These are phyloP conservation scores for Trichomycterus rosablanca DNA, from an alignment of 2,113 vertebrate genomes.

Conservation along the genomic window DNA sequence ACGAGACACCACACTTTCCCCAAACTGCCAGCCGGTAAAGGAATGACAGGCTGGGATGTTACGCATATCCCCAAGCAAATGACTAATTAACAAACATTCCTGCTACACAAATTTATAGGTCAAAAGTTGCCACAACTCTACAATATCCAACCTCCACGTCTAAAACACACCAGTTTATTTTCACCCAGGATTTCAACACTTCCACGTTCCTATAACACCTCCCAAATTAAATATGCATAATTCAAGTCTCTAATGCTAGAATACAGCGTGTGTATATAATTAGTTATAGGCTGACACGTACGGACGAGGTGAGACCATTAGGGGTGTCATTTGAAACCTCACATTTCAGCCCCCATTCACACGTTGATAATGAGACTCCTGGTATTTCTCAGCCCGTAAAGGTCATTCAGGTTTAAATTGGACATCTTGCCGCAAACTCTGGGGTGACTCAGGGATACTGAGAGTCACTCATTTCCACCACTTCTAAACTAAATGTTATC, in stretches of 20 bases:
- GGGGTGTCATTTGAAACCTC: conserved; percentile 41
- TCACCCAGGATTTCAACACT: no score
- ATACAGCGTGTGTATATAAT: conserved; percentile 39
- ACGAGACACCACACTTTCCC: no score
- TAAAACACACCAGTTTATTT: no score
- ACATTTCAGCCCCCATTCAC: conserved; percentile 40
- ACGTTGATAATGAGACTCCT: conserved; percentile 55
- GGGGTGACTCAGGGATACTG: conserved; percentile 40
- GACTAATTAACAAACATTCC: no score
- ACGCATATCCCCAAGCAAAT: no score
- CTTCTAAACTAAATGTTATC: conserved; percentile 36
- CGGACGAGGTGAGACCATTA: conserved; percentile 43
- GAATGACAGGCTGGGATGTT: no score
- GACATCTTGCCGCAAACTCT: conserved; percentile 45
- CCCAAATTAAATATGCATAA: conserved; percentile 2
- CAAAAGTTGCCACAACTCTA: no score
- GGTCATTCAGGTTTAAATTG: conserved; percentile 55
- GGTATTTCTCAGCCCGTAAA: conserved; percentile 55
- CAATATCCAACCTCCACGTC: no score
- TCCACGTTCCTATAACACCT: no score
- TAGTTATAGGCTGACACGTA: conserved; percentile 35
- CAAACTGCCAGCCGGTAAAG: no score
- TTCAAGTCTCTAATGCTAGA: conserved; percentile 11
- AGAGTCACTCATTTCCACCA: conserved; percentile 37
- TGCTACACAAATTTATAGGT: no score